Conservation (phyloP, 2,888 invertebrate genomes). For the Lathronympha strigana region DNA sequence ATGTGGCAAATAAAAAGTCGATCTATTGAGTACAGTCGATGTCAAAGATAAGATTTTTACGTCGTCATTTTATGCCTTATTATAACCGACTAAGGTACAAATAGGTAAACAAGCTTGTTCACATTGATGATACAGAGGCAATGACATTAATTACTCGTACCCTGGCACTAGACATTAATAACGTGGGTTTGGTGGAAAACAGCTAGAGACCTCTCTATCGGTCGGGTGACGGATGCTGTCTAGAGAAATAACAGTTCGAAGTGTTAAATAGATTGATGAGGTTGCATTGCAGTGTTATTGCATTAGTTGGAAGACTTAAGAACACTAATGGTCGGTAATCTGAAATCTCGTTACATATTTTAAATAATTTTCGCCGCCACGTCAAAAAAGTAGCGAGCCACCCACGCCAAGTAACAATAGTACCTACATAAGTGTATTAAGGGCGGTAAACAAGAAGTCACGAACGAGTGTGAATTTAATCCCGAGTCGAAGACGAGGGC, state of each 20-base stretch:
- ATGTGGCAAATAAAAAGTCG: neutral
- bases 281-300: neutral
- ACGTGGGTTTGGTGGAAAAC: slow-evolving; percentile 14
- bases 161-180: slow-evolving; percentile 24
- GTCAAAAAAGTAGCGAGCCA: no score
- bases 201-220: slow-evolving; percentile 20
- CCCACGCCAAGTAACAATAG: no score
- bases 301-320: neutral
- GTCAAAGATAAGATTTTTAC: neutral
- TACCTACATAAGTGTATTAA: no score
- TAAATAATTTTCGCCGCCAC: no score
- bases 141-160: slow-evolving; percentile 30
- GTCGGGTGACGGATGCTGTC: slow-evolving; percentile 10
- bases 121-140: neutral
- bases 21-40: slow-evolving; percentile 2
- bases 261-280: slow-evolving; percentile 13
- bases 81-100: neutral
- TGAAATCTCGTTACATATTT: no score
- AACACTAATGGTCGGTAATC: no score
- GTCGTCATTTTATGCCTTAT: neutral
- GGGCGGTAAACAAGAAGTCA: no score
- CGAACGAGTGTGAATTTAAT: no score
- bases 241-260: neutral
- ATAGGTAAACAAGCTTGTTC: neutral
- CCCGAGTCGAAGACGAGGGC: no score